Evolutionary conservation across 1,140 invertebrate genomes (phyloP).

Genomic region (Drosophila truncata): DNA sequence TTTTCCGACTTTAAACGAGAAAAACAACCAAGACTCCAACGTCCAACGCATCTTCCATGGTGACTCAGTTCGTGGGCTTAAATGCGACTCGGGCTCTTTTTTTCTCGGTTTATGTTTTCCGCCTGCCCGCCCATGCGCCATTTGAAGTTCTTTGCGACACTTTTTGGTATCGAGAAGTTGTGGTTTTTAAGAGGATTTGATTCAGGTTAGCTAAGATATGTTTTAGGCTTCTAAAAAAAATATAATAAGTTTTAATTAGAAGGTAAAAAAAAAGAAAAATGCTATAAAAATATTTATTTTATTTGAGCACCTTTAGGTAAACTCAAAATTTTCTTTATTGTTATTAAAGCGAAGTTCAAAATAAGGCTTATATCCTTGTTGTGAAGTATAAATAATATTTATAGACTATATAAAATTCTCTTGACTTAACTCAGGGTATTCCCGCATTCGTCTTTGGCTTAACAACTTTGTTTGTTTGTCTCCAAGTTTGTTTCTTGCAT

Average conservation of each 20-base stretch:
- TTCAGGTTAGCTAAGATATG: neutral
- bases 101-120: slow-evolving; percentile 54
- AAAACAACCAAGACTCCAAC: slow-evolving; percentile 2
- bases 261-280: neutral
- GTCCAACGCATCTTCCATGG: slow-evolving; percentile 73
- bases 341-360: neutral
- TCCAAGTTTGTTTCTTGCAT: slow-evolving; percentile 53
- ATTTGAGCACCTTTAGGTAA: too few species aligned
- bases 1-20: slow-evolving; percentile 8
- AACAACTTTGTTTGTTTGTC: neutral
- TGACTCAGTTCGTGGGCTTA: slow-evolving; percentile 66
- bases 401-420: neutral
- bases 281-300: too few species aligned
- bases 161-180: neutral
- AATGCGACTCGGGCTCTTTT: slow-evolving; percentile 7
- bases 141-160: slow-evolving; percentile 31
- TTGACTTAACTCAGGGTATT: slow-evolving; percentile 4
- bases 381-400: neutral
- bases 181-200: neutral
- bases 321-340: too few species aligned
- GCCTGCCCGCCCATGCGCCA: slow-evolving; percentile 68
- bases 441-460: neutral
- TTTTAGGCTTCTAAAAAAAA: neutral
- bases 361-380: too few species aligned
- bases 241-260: neutral